Conservation (phyloP, 2,888 invertebrate genomes). For the Drosophila conformis region DNA sequence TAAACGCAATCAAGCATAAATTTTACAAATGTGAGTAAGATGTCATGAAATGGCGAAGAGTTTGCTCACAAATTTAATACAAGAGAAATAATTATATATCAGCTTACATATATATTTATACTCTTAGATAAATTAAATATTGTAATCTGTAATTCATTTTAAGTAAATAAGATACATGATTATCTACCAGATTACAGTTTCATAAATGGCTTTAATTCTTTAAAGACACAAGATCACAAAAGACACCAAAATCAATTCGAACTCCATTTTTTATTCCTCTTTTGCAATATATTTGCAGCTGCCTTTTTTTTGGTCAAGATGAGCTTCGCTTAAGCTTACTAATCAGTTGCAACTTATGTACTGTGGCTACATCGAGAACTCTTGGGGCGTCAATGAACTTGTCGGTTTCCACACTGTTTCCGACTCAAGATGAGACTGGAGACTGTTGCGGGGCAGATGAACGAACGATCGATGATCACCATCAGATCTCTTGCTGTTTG, state of each 20-base stretch:
- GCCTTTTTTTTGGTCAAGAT: background rate
- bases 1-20: slow-evolving; percentile 9
- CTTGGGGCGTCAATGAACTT: slow-evolving; percentile 65
- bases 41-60: background rate
- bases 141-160: background rate
- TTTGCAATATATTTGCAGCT: background rate
- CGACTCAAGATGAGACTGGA: slow-evolving; percentile 14
- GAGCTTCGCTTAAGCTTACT: background rate
- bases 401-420: slow-evolving; percentile 20
- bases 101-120: too few species aligned
- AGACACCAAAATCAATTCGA: background rate
- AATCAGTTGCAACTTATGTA: slow-evolving; percentile 25
- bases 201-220: background rate
- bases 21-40: background rate
- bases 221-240: background rate
- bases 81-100: background rate
- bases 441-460: slow-evolving; percentile 22
- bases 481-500: slow-evolving; percentile 58
- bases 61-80: background rate
- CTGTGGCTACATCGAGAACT: slow-evolving; percentile 16
- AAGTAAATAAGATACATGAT: background rate
- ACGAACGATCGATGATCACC: slow-evolving; percentile 26
- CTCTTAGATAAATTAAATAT: background rate
- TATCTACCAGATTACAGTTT: background rate
- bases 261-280: background rate